A percentile compares a stretch with the other conserved stretches of the same genome.
phyloP scores from a whole-genome alignment of 2,797 vertebrate genomes.

The Dicrostonyx torquatus region DNA sequence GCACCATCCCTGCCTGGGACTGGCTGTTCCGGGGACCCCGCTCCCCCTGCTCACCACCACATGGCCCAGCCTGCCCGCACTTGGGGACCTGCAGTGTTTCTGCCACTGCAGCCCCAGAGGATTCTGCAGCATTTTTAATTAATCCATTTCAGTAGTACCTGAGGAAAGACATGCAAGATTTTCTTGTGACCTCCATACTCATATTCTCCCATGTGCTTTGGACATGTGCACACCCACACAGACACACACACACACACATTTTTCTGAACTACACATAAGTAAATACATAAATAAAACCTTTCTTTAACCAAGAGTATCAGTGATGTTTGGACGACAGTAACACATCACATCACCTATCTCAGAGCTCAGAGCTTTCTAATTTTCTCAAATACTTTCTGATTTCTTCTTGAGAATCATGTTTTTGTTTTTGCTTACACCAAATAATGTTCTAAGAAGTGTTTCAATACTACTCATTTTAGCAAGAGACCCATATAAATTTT shows the following conservation, averaged over 20 bases:
- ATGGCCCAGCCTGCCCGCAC: too few species aligned
- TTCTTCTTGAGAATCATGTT: neutral
- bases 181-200: neutral
- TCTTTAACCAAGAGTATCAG: neutral
- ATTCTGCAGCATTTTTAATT: too few species aligned
- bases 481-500: neutral
- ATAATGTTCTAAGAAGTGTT: neutral
- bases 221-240: too few species aligned
- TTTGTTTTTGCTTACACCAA: neutral
- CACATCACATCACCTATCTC: neutral
- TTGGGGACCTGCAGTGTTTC: too few species aligned
- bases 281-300: neutral
- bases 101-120: too few species aligned
- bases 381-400: neutral
- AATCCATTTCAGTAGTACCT: too few species aligned
- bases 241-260: too few species aligned
- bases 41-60: too few species aligned
- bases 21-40: too few species aligned
- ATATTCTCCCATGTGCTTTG: neutral
- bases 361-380: neutral
- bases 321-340: neutral
- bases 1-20: too few species aligned
- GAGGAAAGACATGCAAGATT: fast-evolving
- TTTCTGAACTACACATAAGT: neutral
- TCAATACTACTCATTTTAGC: neutral